Base-by-base conservation (phyloP, 2,888 invertebrate genomes). In the Sphecodes monilicornis region DNA sequence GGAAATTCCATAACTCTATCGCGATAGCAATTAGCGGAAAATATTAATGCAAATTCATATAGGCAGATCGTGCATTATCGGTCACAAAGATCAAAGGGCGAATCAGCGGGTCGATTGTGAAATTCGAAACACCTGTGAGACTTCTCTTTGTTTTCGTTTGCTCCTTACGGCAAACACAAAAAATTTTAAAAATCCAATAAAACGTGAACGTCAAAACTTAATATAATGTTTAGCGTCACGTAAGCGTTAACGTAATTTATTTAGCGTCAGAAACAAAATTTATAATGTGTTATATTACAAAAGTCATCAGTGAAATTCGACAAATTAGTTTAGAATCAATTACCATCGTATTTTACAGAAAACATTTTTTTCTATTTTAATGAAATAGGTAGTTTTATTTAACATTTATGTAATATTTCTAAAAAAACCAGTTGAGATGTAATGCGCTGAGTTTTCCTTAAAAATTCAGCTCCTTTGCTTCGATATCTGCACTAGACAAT, bases 91-190 rank as follows among this genome's bases (percentile, higher is more conserved):
- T 86, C 77, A 78, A 86, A 80, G 78, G 54, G 13, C 32, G 16
- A 76, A 39, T 57, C 26, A 26, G 41, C n/a, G 5, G 29, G 78
- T 85, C 76, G 76, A 76, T 85, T 80, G 76, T 43, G 86, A 85
- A 85, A 86, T 86, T 85, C 82, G 78, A 60, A 50, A 72, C 82
- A 32, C 22, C 43, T 10, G 13, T 54, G 66, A 60, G 50, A 68
- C 57, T 72, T 36, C 39, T 26, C 18, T n/a, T 32, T 10, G 32
- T 32, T 32, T 10, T n/a, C n/a, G 54, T n/a, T 32, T 29, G 32
- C 10, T 64, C 18, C 64, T 64, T 32, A 10, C 32, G 29, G 8
- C 16, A n/a, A 13, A 26, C 3, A 54, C 5, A 54, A 4, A 13
- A 13, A 57, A 26, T 26, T 26, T 43, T 18, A 46, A 46, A 46